These are phyloP conservation scores for Bradynema listronoti DNA, from an alignment of 1,140 invertebrate species.

Conservation along the genomic window DNA sequence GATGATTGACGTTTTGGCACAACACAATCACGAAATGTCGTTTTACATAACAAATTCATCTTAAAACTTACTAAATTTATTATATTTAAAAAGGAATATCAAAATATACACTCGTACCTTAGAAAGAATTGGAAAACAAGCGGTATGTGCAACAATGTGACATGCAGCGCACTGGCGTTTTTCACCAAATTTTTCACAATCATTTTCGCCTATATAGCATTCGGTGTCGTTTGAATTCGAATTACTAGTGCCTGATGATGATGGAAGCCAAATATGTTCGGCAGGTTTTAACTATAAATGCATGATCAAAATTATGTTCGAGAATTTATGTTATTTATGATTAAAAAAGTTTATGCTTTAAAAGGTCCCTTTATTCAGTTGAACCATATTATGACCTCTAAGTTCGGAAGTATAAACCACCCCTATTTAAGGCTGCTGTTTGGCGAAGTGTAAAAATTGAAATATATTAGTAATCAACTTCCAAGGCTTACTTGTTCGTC, in stretches of 20 bases:
- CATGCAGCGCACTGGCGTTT: slow-evolving; percentile 56
- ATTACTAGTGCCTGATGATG: slow-evolving; percentile 41
- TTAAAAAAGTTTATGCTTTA: too few species aligned
- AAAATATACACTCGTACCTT: too few species aligned
- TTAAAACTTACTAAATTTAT: slow-evolving; percentile 21
- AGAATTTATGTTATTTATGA: too few species aligned
- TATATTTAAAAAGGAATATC: too few species aligned
- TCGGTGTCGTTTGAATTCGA: slow-evolving; percentile 51
- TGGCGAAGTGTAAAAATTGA: too few species aligned
- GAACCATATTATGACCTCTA: too few species aligned
- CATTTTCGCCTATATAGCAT: slow-evolving; percentile 56
- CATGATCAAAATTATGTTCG: too few species aligned
- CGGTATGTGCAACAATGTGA: slow-evolving; percentile 55
- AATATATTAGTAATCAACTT: too few species aligned
- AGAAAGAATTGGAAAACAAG: slow-evolving; percentile 50
- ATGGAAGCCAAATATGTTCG: slow-evolving; percentile 57
- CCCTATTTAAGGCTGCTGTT: too few species aligned
- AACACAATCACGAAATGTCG: slow-evolving; percentile 52
- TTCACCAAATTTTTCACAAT: slow-evolving; percentile 54
- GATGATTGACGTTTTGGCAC: slow-evolving; percentile 26
- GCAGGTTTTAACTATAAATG: slow-evolving; percentile 41
- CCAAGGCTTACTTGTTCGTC: slow-evolving; percentile 44
- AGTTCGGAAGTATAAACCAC: too few species aligned
- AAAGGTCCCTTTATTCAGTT: too few species aligned
- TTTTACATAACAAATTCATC: slow-evolving; percentile 54